phyloP scores from a whole-genome alignment of 1,140 invertebrate species.

The Panulirus ornatus region DNA sequence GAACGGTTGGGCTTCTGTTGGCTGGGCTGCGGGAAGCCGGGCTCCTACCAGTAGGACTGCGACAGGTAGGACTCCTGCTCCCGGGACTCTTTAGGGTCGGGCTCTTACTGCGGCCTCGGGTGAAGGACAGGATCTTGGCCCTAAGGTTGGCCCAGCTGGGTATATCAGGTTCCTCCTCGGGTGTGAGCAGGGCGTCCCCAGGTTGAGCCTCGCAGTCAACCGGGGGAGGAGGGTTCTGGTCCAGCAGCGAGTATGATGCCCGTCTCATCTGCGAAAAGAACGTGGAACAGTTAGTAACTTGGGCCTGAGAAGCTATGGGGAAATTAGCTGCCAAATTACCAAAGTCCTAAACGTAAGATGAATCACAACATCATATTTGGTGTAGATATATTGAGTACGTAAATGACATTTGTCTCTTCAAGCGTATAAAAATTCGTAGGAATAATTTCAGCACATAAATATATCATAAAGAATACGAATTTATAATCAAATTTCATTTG shows the following conservation, averaged over 20 bases:
- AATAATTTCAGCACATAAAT: no score
- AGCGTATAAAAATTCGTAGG: no score
- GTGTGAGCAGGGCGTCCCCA: conserved; percentile 18
- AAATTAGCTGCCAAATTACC: no score
- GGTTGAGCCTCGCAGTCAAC: conserved; percentile 35
- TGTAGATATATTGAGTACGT: no score
- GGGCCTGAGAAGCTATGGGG: no score
- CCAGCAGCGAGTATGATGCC: conserved; percentile 53
- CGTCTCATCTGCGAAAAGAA: conserved; percentile 62
- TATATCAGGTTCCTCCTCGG: conserved; percentile 32
- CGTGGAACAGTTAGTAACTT: neutral
- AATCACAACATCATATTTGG: no score
- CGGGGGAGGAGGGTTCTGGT: conserved; percentile 21
- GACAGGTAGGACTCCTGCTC: conserved; percentile 52
- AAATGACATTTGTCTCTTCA: no score
- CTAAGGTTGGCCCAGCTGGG: conserved; percentile 63
- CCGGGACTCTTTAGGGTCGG: conserved; percentile 52
- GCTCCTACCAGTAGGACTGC: conserved; percentile 49
- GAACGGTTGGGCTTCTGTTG: conserved; percentile 38
- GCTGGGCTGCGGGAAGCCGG: conserved; percentile 58
- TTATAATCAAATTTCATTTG: no score
- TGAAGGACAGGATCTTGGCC: conserved; percentile 67
- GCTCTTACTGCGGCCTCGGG: conserved; percentile 63
- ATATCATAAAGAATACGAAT: no score
- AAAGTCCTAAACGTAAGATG: no score